A percentile compares a stretch with the other conserved stretches of the same genome.
phyloP scores from a whole-genome alignment of 2,797 vertebrate species.

The Gambusia yucatana region DNA sequence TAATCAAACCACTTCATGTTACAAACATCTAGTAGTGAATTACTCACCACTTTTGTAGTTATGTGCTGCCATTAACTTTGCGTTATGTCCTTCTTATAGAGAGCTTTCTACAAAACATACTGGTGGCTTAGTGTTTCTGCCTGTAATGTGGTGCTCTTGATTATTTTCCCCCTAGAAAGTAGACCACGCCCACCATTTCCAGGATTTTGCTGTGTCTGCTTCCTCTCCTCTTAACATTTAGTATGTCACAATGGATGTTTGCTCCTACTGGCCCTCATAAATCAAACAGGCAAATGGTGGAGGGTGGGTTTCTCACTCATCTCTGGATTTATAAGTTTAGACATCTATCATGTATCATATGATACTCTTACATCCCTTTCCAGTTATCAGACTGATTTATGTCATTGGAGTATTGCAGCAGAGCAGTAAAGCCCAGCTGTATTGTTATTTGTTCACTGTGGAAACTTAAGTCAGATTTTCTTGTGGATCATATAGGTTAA shows the following conservation, averaged over 20 bases:
- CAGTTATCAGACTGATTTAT: not conserved
- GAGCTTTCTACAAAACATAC: not conserved
- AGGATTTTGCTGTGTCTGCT: not conserved
- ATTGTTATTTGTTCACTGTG: not conserved
- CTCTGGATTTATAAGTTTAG: not conserved
- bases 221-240: not conserved
- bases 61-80: not conserved
- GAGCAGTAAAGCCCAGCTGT: not conserved
- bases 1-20: not conserved
- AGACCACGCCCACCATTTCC: not conserved
- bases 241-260: not conserved
- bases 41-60: not conserved
- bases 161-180: not conserved
- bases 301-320: not conserved
- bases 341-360: not conserved
- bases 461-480: not conserved
- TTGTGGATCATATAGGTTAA: not conserved
- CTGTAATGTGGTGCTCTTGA: not conserved
- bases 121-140: not conserved
- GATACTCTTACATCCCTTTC: not conserved
- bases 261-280: not conserved
- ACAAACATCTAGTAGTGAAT: not conserved
- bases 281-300: not conserved
- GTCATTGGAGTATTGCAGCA: not conserved
- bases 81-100: not conserved